Conservation (phyloP, 2,797 vertebrate species). For the Hydrocynus forskahlii region DNA sequence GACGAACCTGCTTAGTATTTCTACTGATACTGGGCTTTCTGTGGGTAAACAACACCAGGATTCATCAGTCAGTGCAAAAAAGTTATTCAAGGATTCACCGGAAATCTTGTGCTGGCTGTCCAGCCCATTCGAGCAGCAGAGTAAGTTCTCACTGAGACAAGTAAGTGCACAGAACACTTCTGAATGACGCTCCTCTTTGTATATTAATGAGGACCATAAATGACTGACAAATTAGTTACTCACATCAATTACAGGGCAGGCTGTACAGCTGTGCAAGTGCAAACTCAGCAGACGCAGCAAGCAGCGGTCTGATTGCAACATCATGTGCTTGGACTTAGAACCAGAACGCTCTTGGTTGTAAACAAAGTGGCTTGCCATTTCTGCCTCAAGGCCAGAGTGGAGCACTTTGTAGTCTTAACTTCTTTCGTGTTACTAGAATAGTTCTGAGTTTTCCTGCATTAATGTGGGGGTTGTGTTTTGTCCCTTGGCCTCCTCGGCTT, state of each 20-base stretch:
- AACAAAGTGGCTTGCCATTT: constrained; percentile 17
- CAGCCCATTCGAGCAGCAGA: constrained; percentile 24
- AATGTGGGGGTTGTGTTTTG: constrained; percentile 61
- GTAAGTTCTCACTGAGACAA: constrained; percentile 2
- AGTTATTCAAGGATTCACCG: background rate
- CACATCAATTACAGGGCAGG: constrained; percentile 33
- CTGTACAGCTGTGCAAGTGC: background rate
- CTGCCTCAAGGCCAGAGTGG: background rate
- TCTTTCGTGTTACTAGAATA: constrained; percentile 16
- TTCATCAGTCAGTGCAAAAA: background rate
- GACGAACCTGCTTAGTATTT: background rate
- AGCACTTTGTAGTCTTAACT: constrained; percentile 5
- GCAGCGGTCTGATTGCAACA: no score
- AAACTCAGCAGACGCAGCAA: constrained; percentile 19
- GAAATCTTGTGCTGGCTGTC: constrained; percentile 13
- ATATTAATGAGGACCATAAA: constrained; percentile 40
- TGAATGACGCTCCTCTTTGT: constrained; percentile 43
- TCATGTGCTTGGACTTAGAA: background rate
- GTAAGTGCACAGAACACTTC: constrained; percentile 24
- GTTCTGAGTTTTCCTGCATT: background rate
- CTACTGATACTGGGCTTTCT: background rate
- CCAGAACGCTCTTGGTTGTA: background rate
- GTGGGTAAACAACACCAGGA: background rate
- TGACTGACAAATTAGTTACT: constrained; percentile 43
- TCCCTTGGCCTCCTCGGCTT: constrained; percentile 32